phyloP scores from a whole-genome alignment of 2,888 invertebrate species.

The Drosophila longiperda region DNA sequence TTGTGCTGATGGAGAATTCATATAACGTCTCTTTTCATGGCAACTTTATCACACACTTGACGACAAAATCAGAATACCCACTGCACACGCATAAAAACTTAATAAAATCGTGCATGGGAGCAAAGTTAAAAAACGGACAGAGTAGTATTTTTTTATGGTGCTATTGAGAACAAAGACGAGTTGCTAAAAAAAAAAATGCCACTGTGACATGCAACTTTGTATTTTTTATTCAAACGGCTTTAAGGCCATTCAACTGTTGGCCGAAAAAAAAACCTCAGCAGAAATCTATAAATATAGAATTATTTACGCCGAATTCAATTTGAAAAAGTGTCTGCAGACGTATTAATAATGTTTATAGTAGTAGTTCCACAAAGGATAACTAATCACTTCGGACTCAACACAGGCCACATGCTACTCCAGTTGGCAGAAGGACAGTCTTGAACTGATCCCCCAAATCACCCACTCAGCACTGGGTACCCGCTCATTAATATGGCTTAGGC shows the following conservation, averaged over 20 bases:
- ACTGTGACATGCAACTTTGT: slow-evolving; percentile 9
- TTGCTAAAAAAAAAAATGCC: slow-evolving; percentile 2
- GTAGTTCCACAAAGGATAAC: slow-evolving; percentile 2
- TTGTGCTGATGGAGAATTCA: background rate
- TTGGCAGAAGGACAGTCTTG: background rate
- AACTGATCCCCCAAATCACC: slow-evolving; percentile 25
- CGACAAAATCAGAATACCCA: slow-evolving; percentile 1
- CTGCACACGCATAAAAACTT: background rate
- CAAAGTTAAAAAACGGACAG: background rate
- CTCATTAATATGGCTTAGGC: slow-evolving; percentile 78
- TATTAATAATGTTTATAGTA: slow-evolving; percentile 10
- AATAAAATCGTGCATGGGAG: slow-evolving; percentile 1
- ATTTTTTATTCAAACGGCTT: background rate
- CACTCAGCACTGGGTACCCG: slow-evolving; percentile 24
- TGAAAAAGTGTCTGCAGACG: background rate
- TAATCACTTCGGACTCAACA: slow-evolving; percentile 12
- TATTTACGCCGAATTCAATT: slow-evolving; percentile 1
- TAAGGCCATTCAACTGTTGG: slow-evolving; percentile 2
- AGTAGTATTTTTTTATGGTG: slow-evolving; percentile 11
- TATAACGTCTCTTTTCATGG: background rate
- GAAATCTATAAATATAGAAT: background rate
- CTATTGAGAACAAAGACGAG: slow-evolving; percentile 10
- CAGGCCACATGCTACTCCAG: slow-evolving; percentile 9
- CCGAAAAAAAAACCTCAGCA: background rate
- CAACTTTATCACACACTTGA: slow-evolving; percentile 3